Percentiles rank a stretch among this genome's conserved stretches.
These are phyloP conservation scores for Coenobita brevimanus DNA, from an alignment of 1,140 invertebrate species.

Conservation along the genomic window DNA sequence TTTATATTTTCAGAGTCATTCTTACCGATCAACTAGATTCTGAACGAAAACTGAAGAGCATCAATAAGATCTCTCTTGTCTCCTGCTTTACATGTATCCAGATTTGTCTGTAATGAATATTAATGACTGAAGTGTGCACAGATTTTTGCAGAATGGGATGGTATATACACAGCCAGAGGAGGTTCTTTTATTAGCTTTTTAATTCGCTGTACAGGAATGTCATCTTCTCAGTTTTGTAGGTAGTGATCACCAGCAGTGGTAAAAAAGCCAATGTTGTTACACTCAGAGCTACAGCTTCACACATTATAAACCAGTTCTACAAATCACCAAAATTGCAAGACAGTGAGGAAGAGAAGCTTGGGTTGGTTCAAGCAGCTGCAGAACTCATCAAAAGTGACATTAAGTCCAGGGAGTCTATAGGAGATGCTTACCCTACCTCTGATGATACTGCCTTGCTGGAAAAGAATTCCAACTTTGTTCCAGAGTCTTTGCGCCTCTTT, in stretches of 20 bases:
- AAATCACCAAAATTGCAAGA: no score
- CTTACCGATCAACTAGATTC: no score
- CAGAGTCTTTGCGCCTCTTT: conserved; percentile 10
- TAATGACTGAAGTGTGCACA: no score
- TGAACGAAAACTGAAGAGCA: no score
- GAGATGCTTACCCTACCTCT: background rate
- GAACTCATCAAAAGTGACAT: background rate
- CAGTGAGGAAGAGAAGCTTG: no score
- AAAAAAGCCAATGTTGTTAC: background rate
- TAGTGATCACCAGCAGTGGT: no score
- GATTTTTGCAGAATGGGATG: no score
- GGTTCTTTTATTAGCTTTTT: background rate
- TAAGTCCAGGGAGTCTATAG: conserved; percentile 14
- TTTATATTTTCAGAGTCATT: no score
- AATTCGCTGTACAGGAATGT: background rate
- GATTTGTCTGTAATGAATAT: no score
- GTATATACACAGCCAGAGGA: background rate
- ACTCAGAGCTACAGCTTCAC: background rate
- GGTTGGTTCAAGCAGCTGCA: no score
- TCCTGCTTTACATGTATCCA: no score
- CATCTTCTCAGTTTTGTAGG: background rate
- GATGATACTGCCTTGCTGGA: background rate
- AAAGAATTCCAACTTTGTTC: background rate
- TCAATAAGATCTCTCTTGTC: no score
- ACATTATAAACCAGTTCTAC: background rate